Evolutionary conservation across 1,140 invertebrate species (phyloP).

Genomic region (Caenorhabditis latens): DNA sequence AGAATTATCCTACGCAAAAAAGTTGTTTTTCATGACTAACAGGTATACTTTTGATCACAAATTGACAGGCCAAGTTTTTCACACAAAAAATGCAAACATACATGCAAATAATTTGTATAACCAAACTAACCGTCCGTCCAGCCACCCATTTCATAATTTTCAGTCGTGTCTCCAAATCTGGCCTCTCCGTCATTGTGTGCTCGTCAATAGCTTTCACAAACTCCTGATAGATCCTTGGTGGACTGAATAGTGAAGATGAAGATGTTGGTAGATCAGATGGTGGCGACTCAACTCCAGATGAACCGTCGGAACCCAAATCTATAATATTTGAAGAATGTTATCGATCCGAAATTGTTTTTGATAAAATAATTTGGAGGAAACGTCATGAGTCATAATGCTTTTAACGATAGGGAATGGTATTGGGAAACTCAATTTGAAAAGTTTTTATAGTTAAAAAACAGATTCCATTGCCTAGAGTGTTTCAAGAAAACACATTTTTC

Average conservation of each 20-base stretch:
- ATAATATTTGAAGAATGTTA: background rate
- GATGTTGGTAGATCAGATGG: slow-evolving; percentile 65
- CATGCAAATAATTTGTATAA: background rate
- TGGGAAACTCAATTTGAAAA: too few relatives aligned
- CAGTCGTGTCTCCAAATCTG: slow-evolving; percentile 64
- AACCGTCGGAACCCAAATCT: slow-evolving; percentile 55
- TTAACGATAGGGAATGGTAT: too few relatives aligned
- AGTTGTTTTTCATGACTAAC: background rate
- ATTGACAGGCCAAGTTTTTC: background rate
- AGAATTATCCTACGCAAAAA: background rate
- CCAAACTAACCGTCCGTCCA: slow-evolving; percentile 53
- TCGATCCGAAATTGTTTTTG: too few relatives aligned
- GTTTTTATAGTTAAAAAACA: too few relatives aligned
- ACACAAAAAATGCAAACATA: background rate
- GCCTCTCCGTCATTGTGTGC: slow-evolving; percentile 63
- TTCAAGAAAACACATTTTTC: too few relatives aligned
- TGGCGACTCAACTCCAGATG: slow-evolving; percentile 61
- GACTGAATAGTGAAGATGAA: slow-evolving; percentile 62
- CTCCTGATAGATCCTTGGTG: slow-evolving; percentile 56
- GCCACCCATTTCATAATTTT: slow-evolving; percentile 68
- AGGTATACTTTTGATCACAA: too few relatives aligned
- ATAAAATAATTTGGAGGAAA: too few relatives aligned
- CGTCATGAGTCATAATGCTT: too few relatives aligned
- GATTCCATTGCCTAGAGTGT: too few relatives aligned
- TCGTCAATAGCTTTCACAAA: slow-evolving; percentile 68